Evolutionary conservation across 2,113 vertebrate species (phyloP).

Genomic region (Vanacampus margaritifer): DNA sequence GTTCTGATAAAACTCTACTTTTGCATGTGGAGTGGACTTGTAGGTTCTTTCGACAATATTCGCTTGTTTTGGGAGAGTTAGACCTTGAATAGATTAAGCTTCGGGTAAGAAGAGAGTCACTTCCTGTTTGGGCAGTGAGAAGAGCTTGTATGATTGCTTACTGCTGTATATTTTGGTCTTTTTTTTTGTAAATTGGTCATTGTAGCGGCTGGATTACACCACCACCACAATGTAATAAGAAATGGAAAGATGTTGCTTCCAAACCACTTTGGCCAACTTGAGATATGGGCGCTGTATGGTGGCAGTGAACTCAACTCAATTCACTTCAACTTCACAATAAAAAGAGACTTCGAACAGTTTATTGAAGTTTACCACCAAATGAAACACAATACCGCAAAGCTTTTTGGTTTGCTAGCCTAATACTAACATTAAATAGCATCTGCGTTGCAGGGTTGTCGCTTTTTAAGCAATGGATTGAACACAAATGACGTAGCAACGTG

Average conservation of each 20-base stretch:
- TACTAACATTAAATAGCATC: too few species aligned
- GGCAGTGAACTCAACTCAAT: not conserved
- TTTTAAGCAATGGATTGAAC: too few species aligned
- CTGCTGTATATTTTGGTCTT: not conserved
- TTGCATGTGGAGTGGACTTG: not conserved
- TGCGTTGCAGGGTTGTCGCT: too few species aligned
- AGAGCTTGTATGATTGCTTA: not conserved
- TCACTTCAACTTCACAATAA: not conserved
- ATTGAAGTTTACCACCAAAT: not conserved
- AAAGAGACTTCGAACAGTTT: not conserved
- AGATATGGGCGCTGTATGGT: not conserved
- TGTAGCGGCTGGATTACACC: not conserved
- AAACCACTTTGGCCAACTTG: not conserved
- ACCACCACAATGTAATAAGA: not conserved
- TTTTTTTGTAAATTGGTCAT: not conserved
- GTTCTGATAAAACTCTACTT: not conserved
- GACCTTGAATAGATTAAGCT: slow-evolving; percentile 39
- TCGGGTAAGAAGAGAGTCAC: slow-evolving; percentile 25
- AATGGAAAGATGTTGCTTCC: not conserved
- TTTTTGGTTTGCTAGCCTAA: not conserved
- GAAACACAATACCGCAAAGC: not conserved
- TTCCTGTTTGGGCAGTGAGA: slow-evolving; percentile 32
- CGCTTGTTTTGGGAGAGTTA: not conserved
- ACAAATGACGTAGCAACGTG: too few species aligned
- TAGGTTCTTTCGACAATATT: not conserved